A percentile compares a stretch with the other conserved stretches of the same genome.
phyloP scores from a whole-genome alignment of 2,888 invertebrate species.

The Margaritifera margaritifera region DNA sequence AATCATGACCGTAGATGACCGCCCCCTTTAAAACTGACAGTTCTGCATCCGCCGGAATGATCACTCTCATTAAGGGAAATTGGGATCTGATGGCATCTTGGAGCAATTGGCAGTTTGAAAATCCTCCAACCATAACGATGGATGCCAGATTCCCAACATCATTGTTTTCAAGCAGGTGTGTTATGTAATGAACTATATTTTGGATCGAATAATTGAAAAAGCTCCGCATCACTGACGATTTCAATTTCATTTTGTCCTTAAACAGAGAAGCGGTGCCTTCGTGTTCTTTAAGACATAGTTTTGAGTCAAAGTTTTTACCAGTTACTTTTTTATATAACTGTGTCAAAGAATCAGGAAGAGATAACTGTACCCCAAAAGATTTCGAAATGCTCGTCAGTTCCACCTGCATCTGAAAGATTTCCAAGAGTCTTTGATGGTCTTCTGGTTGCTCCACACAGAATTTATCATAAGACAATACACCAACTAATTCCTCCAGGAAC shows the following conservation, averaged over 20 bases:
- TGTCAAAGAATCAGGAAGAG: too few relatives aligned
- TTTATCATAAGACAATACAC: too few relatives aligned
- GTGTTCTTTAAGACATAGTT: too few relatives aligned
- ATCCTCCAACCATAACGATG: conserved; percentile 44
- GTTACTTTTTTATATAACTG: too few relatives aligned
- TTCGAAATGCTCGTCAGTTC: too few relatives aligned
- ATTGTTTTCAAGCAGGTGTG: conserved; percentile 17
- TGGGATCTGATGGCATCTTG: conserved; percentile 27
- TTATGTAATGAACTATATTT: conserved; percentile 28
- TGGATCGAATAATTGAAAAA: conserved; percentile 26
- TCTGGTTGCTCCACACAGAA: too few relatives aligned
- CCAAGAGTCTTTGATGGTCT: too few relatives aligned
- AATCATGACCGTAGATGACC: conserved; percentile 40
- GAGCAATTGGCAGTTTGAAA: conserved; percentile 36
- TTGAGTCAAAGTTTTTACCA: too few relatives aligned
- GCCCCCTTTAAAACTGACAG: conserved; percentile 42
- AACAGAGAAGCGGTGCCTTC: conserved; percentile 8
- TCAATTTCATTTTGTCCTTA: conserved; percentile 22
- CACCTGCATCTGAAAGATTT: too few relatives aligned
- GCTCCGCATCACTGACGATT: conserved; percentile 18
- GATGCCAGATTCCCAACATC: conserved; percentile 30
- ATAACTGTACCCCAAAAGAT: too few relatives aligned
- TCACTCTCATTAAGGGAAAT: conserved; percentile 27
- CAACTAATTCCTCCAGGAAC: too few relatives aligned
- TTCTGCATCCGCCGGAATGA: conserved; percentile 39